Evolutionary conservation across 2,888 invertebrate genomes (phyloP).

Genomic region (Galerucella nymphaeae): DNA sequence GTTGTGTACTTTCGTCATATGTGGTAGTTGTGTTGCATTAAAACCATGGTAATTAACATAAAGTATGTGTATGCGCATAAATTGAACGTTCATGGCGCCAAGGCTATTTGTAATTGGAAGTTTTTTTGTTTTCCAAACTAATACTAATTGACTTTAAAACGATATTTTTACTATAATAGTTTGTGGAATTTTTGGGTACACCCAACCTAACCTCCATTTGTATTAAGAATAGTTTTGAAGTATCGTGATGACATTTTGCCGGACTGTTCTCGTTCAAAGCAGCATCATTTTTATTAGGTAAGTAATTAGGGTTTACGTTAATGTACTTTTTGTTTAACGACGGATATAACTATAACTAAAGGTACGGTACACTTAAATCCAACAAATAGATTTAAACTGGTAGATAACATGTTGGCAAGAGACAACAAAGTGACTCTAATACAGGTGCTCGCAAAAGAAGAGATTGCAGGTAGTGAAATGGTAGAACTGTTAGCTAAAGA

Average conservation of each 20-base stretch:
- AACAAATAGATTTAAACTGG: no score
- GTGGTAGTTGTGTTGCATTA: background rate
- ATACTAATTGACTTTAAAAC: background rate
- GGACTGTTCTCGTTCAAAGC: background rate
- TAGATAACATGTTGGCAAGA: no score
- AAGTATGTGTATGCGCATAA: background rate
- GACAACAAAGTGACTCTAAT: no score
- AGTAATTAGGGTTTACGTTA: no score
- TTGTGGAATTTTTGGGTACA: background rate
- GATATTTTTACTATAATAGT: background rate
- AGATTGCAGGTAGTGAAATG: no score
- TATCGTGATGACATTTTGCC: background rate
- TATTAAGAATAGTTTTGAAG: background rate
- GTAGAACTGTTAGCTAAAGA: no score
- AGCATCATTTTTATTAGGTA: background rate
- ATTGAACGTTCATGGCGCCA: background rate
- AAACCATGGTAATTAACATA: slow-evolving; percentile 1
- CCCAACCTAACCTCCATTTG: background rate
- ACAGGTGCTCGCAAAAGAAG: no score
- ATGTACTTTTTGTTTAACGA: no score
- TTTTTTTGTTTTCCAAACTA: background rate
- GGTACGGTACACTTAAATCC: no score
- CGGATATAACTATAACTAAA: no score
- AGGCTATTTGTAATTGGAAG: background rate
- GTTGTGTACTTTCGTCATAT: background rate